These are phyloP conservation scores for Trachurus trachurus DNA, from an alignment of 2,797 vertebrate species.

Conservation along the genomic window DNA sequence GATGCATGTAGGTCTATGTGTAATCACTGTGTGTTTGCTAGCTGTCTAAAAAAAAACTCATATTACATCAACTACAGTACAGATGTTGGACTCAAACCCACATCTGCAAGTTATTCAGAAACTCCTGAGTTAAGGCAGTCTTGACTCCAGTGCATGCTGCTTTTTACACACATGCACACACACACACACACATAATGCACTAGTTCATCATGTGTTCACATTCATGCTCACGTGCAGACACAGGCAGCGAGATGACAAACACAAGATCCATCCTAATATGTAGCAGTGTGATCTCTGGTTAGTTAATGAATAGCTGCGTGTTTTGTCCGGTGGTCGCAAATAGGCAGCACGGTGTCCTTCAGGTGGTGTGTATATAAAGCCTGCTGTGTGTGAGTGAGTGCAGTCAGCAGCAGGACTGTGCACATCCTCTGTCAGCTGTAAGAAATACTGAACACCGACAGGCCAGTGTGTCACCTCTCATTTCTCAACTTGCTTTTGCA, in stretches of 20 bases:
- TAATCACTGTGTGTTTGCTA: background rate
- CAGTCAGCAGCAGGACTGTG: background rate
- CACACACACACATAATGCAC: background rate
- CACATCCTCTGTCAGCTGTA: background rate
- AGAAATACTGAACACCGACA: background rate
- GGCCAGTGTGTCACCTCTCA: background rate
- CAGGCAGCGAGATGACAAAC: slow-evolving; percentile 44
- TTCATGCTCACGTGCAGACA: slow-evolving; percentile 26
- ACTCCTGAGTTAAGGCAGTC: background rate
- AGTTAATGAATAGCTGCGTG: slow-evolving; percentile 68
- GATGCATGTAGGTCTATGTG: background rate
- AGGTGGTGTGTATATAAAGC: slow-evolving; percentile 34
- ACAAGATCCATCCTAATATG: slow-evolving; percentile 35
- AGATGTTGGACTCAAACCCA: background rate
- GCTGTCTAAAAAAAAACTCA: background rate
- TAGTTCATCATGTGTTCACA: background rate
- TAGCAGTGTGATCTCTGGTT: slow-evolving; percentile 17
- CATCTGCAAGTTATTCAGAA: background rate
- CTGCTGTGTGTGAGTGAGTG: background rate
- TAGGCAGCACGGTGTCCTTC: slow-evolving; percentile 48
- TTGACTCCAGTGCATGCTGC: background rate
- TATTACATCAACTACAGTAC: background rate
- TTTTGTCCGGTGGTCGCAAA: slow-evolving; percentile 41
- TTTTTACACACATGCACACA: slow-evolving; percentile 4
- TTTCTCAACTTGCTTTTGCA: background rate